Conservation (phyloP, 2,113 vertebrate genomes). For the Dicentrarchus labrax region DNA sequence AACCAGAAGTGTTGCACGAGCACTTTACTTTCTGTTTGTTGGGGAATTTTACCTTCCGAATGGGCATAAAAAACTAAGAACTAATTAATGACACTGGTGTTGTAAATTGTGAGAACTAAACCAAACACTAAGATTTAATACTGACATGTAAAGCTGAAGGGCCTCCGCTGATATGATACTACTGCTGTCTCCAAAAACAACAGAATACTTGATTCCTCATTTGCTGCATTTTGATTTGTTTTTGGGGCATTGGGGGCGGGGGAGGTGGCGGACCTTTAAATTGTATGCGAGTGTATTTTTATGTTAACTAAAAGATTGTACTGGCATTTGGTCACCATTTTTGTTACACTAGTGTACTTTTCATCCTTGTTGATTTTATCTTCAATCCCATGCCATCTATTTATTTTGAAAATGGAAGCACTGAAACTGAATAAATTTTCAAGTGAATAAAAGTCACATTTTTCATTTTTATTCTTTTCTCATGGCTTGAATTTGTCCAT, state of each 20-base stretch:
- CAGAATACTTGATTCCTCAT: constrained; percentile 76
- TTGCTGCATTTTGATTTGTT: constrained; percentile 78
- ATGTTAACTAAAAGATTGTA: constrained; percentile 88
- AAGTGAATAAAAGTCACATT: constrained; percentile 82
- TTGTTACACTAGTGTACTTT: constrained; percentile 85
- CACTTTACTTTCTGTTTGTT: constrained; percentile 81
- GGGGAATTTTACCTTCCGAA: constrained; percentile 48
- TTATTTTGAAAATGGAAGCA: constrained; percentile 91
- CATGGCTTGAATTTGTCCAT: constrained; percentile 67
- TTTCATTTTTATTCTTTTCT: constrained; percentile 75
- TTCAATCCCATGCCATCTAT: constrained; percentile 90
- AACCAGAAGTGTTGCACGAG: constrained; percentile 83
- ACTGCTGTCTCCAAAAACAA: constrained; percentile 81
- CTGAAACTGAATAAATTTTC: constrained; percentile 92
- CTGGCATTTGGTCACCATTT: constrained; percentile 81
- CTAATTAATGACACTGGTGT: constrained; percentile 59
- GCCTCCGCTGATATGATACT: constrained; percentile 70
- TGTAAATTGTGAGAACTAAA: constrained; percentile 46
- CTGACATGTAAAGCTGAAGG: constrained; percentile 57
- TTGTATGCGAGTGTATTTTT: constrained; percentile 79
- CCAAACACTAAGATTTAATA: constrained; percentile 65
- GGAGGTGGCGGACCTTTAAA: constrained; percentile 56
- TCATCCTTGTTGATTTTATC: constrained; percentile 87
- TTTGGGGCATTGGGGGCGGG: constrained; percentile 22
- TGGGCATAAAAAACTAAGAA: constrained; percentile 31